Percentiles rank a stretch among this genome's conserved stretches.
These are phyloP conservation scores for Calypte anna DNA, from an alignment of 2,113 vertebrate species.

Conservation along the genomic window DNA sequence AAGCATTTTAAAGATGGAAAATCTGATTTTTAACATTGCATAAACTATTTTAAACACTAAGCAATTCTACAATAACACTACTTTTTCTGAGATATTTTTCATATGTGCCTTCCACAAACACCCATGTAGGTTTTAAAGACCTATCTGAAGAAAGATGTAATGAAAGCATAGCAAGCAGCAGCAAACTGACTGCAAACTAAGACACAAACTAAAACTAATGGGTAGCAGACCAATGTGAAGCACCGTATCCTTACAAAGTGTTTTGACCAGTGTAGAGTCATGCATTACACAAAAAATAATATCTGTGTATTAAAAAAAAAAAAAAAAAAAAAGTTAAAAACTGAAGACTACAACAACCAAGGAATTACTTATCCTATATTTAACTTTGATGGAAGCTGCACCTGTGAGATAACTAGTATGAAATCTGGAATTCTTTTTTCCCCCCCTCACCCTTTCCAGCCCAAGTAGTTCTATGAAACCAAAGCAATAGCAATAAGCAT, in stretches of 20 bases:
- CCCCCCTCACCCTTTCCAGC: background rate
- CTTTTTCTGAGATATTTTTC: background rate
- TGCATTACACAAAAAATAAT: background rate
- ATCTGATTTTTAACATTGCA: background rate
- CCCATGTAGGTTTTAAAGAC: background rate
- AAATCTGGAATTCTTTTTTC: background rate
- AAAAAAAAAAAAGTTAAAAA: background rate
- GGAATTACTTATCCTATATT: background rate
- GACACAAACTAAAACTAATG: background rate
- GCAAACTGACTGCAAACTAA: background rate
- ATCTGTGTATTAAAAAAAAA: background rate
- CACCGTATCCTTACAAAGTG: background rate
- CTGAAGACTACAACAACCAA: background rate
- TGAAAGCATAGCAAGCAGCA: background rate
- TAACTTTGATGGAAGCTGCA: background rate
- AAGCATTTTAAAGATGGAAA: background rate
- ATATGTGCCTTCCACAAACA: background rate
- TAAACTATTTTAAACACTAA: background rate
- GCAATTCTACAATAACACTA: background rate
- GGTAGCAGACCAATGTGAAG: background rate
- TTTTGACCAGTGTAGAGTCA: background rate
- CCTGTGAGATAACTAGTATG: background rate
- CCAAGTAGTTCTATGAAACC: background rate
- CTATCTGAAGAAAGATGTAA: background rate
- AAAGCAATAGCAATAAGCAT: background rate